Evolutionary conservation across 92 coral and sea anemone species (phyloP), one percentile per base, ranked within the genome.

Genomic region (Parazoanthus swiftii): DNA sequence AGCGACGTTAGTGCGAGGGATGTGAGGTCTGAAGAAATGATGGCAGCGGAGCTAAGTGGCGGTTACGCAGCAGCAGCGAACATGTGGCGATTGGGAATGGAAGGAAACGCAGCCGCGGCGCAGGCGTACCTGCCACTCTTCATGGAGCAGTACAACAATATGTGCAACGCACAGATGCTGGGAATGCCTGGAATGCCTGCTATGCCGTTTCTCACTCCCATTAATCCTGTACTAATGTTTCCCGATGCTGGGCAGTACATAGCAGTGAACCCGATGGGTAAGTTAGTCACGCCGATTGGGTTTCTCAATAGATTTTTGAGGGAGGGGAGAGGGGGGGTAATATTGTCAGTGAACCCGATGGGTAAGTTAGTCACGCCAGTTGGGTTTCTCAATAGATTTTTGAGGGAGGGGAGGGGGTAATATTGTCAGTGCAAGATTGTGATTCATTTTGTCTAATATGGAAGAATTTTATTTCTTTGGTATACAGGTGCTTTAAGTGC

Each of bases 151-250:
- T 80, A 80, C 25, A 81, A 81, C 75, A 81, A 58, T 23, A 84
- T 84, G 79, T 84, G 75, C 51, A 84, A 84, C 29, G 79, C 87
- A 7, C 87, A 84, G 79, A 84, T 84, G 87, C 38, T 84, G 42
- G 87, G 87, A 18, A 72, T 83, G 78, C 77, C 36, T 8, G 87
- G 87, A 18, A 72, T 83, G 78, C 77, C 36, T 8, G 29, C 87
- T 33, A 71, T 84, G 87, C 67, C 79, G 66, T 48, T 84, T 44
- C 70, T 84, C 29, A 3, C 87, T 2, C 87, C 66, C 13, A 43
- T 83, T 25, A 83, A 67, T 72, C 79, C 79, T 4, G 51, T 84
- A 14, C 71, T 84, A 75, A 33, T 84, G 51, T 29, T 84, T 48
- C 87, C 87, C 26, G 87, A 84, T 4, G 87, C 87, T n/a, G 78